Evolutionary conservation across 2,113 vertebrate species (phyloP), one percentile per base, ranked within the genome.

Genomic region (Microcebus murinus): DNA sequence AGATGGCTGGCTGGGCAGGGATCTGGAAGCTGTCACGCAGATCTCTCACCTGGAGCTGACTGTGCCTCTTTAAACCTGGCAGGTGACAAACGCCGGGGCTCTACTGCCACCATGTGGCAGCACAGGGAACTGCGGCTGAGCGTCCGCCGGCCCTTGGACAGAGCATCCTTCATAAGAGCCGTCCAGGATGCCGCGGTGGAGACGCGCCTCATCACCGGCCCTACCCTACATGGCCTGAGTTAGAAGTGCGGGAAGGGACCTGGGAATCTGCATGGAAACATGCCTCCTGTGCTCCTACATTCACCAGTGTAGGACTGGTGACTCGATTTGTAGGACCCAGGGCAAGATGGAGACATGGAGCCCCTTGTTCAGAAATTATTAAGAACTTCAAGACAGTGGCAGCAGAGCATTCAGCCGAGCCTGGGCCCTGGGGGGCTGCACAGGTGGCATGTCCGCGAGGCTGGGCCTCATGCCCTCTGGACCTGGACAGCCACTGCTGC

Each of bases 141-240:
- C 4, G 31, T 42, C 12, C 4, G 1, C 13, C 0, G 3, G 39
- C 1, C 31, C 12, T 57, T 20, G 0, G 6, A n/a, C 14, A n/a
- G 5, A 9, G 42, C 42, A 17, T 31, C 31, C 25, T 17, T 27
- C 59, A 0, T 27, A 76, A 42, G 42, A 39, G 34, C 13, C 55
- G 45, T 9, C 48, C 21, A 27, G 8, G 18, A 12, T 1, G 6
- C 65, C 18, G 63, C 18, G 34, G 4, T 4, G 31, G 17, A 48
- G 84, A 36, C 3, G 17, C 11, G 57, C 52, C 7, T 27, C 61
- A 71, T 80, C 27, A 29, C 4, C 1, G 21, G 2, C 2, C 27
- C n/a, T 42, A n/a, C 70, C 12, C 42, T 23, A 71, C 55, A 29
- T 15, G 13, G 6, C n/a, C 61, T 45, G 67, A 55, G 6, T 52